Evolutionary conservation across 2,888 invertebrate genomes (phyloP), one percentile per base, ranked within the genome.

Genomic region (Athetis lepigone): DNA sequence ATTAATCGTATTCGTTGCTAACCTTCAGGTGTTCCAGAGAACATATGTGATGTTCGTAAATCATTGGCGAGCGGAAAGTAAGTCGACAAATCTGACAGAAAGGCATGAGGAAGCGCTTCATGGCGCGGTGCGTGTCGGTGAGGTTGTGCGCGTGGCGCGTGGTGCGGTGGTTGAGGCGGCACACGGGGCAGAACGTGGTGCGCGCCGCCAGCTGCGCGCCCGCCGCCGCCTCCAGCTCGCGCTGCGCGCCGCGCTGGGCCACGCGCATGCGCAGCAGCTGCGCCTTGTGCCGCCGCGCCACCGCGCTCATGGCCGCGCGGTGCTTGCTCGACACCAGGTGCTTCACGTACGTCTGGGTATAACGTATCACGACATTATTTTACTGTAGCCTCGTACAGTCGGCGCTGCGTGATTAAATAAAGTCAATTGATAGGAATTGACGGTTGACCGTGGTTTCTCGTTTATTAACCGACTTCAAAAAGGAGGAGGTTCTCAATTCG

Each of bases 91-190:
- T 95, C 81, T 97, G 96, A 84, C 98, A 98, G 89, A 96, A 97
- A 1, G 98, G 98, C 96, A 97, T 97, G 69, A 98, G 94, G 91
- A 98, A 98, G 84, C 97, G 97, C 90, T 97, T 97, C 96, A 98
- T 98, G 84, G 97, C 97, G 90, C 97, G 96, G 86, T 98, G 98
- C 33, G 97, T 96, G 80, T 97, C 97, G 25, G 98, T 97, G 59
- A 96, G 93, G 85, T 97, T 97, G 95, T 98, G 98, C 65, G 97
- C 96, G 66, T 96, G 96, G 85, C 97, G 97, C 50, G 97, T 95
- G 81, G 97, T 97, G 76, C 97, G 96, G 90, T 97, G 97, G 88
- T 97, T 97, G 81, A 97, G 95, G 75, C 97, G 97, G 88, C 97
- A 97, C 73, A 97, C 95, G 46, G 96, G 96, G 88, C 97, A 97